phyloP scores from a whole-genome alignment of 2,797 vertebrate species.

The Coreius guichenoti region DNA sequence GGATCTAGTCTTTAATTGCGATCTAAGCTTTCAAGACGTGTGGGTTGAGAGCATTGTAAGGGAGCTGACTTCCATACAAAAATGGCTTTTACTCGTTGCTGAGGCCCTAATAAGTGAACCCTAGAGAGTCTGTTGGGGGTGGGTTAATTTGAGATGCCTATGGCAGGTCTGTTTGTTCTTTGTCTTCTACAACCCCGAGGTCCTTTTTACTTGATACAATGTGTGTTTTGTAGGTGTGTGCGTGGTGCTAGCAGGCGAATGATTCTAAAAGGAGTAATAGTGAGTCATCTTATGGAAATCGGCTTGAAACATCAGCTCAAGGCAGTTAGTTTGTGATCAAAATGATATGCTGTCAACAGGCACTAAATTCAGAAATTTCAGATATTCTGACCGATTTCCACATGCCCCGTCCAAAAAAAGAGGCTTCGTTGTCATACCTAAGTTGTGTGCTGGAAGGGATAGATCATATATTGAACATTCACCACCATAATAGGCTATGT shows the following conservation, averaged over 20 bases:
- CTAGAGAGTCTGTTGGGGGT: slow-evolving; percentile 25
- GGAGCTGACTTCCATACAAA: slow-evolving; percentile 14
- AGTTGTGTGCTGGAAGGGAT: not conserved
- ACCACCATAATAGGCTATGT: not conserved
- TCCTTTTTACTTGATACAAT: slow-evolving; percentile 21
- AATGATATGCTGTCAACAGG: not conserved
- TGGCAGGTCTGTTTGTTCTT: slow-evolving; percentile 36
- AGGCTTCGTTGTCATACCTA: not conserved
- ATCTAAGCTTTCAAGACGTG: slow-evolving; percentile 57
- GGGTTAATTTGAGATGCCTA: slow-evolving; percentile 18
- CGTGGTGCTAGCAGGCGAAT: not conserved
- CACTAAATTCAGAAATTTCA: not conserved
- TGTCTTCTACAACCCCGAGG: slow-evolving; percentile 23
- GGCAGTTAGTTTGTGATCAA: not conserved
- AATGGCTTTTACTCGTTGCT: slow-evolving; percentile 1
- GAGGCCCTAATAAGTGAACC: slow-evolving; percentile 21
- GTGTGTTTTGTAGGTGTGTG: slow-evolving; percentile 15
- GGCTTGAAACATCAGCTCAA: not conserved
- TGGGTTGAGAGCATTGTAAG: slow-evolving; percentile 50
- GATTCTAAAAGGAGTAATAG: not conserved
- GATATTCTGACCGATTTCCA: not conserved
- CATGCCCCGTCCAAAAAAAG: not conserved
- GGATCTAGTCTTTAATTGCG: slow-evolving; percentile 58
- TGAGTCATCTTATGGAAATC: slow-evolving; percentile 18
- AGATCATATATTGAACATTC: not conserved